A percentile compares a stretch with the other conserved stretches of the same genome.
Conservation (phyloP, 2,113 vertebrate species). For the Tragelaphus strepsiceros region DNA sequence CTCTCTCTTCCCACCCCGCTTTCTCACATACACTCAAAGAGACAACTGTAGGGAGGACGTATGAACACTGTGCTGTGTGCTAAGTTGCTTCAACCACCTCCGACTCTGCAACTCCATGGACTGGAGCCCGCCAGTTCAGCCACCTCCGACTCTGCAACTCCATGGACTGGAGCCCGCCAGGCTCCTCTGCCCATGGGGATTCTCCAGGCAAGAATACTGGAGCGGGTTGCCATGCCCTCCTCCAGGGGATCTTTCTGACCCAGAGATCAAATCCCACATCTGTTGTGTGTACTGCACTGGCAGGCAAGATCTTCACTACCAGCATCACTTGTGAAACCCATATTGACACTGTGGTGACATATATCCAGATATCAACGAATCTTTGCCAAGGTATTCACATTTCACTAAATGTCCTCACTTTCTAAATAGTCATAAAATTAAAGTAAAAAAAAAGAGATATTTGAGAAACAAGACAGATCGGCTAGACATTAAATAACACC, state of each 20-base stretch:
- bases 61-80: neutral
- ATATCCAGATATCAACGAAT: neutral
- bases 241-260: neutral
- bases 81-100: neutral
- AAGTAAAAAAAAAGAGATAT: neutral
- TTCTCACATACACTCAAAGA: neutral
- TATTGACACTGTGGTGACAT: neutral
- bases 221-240: neutral
- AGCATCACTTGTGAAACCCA: neutral
- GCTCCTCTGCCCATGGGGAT: neutral
- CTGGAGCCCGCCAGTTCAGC: neutral
- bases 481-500: neutral
- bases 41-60: neutral
- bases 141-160: neutral
- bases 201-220: neutral
- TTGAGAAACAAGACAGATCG: neutral
- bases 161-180: neutral
- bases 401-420: neutral
- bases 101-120: neutral
- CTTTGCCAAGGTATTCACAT: neutral
- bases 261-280: neutral
- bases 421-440: neutral
- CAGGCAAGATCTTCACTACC: neutral
- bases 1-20: neutral
- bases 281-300: neutral